Evolutionary conservation across 2,797 vertebrate genomes (phyloP).

Genomic region (Synaphobranchus kaupii): DNA sequence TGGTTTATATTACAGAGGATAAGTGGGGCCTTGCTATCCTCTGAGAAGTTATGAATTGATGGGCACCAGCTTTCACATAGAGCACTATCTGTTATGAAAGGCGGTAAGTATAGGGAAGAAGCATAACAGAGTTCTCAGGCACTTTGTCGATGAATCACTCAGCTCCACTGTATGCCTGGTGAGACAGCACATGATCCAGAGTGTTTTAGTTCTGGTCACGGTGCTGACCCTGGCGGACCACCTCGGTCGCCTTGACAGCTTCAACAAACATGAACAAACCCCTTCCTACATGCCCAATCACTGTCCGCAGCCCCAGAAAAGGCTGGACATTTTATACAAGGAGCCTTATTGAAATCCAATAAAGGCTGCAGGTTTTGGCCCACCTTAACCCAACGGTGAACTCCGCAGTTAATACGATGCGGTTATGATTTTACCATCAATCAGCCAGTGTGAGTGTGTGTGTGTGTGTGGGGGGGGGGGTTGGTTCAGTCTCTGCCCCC

Average conservation of each 20-base stretch:
- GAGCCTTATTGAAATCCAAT: conserved; percentile 86
- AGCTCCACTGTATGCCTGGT: conserved; percentile 26
- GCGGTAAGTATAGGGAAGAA: conserved; percentile 61
- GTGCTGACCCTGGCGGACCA: conserved; percentile 56
- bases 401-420: conserved; percentile 93
- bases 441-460: conserved; percentile 68
- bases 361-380: conserved; percentile 86
- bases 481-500: conserved; percentile 86
- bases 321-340: conserved; percentile 62
- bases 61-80: conserved; percentile 54
- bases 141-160: conserved; percentile 59
- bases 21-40: conserved; percentile 56
- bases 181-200: conserved; percentile 47
- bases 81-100: conserved; percentile 48
- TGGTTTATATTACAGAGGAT: conserved; percentile 52
- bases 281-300: conserved; percentile 47
- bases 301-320: conserved; percentile 46
- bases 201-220: conserved; percentile 49
- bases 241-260: conserved; percentile 46
- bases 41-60: conserved; percentile 57
- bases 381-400: conserved; percentile 94
- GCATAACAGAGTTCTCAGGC: conserved; percentile 42
- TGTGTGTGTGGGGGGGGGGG: conserved; percentile 29
- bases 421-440: conserved; percentile 99
- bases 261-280: conserved; percentile 41